Evolutionary conservation across 37 sponge, comb jelly and placozoan species (phyloP).

Genomic region (Aphrocallistes beatrix): DNA sequence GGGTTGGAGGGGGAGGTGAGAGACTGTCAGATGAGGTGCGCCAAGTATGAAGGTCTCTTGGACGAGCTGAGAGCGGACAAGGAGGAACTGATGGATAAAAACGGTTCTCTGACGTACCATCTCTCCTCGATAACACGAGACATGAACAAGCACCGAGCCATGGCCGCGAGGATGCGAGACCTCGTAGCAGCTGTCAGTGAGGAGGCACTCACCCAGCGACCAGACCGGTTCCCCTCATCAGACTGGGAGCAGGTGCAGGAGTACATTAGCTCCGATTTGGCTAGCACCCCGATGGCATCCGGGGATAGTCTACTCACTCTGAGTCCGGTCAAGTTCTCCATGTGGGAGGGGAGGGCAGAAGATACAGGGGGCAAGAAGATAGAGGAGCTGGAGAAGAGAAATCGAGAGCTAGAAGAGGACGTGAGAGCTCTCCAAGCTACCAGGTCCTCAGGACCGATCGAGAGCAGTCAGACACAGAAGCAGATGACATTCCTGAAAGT

Average conservation of each 20-base stretch:
- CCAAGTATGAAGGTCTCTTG: not conserved
- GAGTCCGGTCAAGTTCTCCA: not conserved
- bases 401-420: not conserved
- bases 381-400: not conserved
- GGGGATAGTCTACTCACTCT: not conserved
- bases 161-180: not conserved
- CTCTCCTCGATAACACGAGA: not conserved
- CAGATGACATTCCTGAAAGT: slow-evolving; percentile 7
- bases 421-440: not conserved
- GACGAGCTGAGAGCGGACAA: slow-evolving; percentile 10
- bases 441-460: not conserved
- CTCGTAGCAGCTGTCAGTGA: not conserved
- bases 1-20: not conserved
- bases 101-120: not conserved
- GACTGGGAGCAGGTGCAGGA: not conserved
- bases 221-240: not conserved
- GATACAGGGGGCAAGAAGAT: not conserved
- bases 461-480: not conserved
- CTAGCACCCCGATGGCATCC: not conserved
- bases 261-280: not conserved
- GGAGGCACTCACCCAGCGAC: not conserved
- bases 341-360: not conserved
- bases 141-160: not conserved
- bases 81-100: not conserved
- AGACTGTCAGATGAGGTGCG: not conserved